Percentiles rank a stretch among this genome's conserved stretches.
Conservation (phyloP, 2,113 vertebrate genomes). For the Tauraco erythrolophus region DNA sequence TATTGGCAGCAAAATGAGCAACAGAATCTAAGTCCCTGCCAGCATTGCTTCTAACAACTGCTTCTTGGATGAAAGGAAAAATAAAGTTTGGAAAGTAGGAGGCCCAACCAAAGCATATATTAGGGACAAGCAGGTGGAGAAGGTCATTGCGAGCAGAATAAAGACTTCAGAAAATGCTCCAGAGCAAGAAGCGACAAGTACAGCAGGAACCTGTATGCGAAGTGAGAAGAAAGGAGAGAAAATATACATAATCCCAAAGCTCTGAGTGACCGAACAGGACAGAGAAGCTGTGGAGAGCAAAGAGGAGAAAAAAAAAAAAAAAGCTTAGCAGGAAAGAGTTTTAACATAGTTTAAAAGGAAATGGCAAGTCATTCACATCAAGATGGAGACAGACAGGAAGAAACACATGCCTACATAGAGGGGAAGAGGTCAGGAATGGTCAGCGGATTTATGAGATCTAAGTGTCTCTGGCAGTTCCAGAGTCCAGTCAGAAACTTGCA, state of each 20-base stretch:
- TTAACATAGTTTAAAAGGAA: conserved; percentile 13
- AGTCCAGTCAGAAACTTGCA: neutral
- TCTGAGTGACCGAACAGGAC: neutral
- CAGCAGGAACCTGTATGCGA: neutral
- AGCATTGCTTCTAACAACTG: neutral
- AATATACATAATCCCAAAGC: neutral
- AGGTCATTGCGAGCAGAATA: neutral
- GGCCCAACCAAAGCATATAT: neutral
- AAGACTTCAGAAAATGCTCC: neutral
- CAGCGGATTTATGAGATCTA: neutral
- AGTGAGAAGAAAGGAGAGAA: neutral
- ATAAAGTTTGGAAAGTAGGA: neutral
- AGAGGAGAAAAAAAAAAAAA: neutral
- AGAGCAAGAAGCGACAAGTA: neutral
- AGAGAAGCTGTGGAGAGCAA: neutral
- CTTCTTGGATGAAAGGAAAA: neutral
- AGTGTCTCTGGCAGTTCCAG: neutral
- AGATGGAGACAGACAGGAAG: conserved; percentile 25
- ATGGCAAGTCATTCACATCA: neutral
- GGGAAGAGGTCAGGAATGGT: neutral
- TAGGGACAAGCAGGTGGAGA: neutral
- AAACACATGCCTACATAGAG: neutral
- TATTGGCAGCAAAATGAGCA: conserved; percentile 30
- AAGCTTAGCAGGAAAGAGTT: neutral
- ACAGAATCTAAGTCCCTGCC: neutral